Evolutionary conservation across 2,797 vertebrate species (phyloP), one percentile per base, ranked within the genome.

Genomic region (Aulostomus chinensis): DNA sequence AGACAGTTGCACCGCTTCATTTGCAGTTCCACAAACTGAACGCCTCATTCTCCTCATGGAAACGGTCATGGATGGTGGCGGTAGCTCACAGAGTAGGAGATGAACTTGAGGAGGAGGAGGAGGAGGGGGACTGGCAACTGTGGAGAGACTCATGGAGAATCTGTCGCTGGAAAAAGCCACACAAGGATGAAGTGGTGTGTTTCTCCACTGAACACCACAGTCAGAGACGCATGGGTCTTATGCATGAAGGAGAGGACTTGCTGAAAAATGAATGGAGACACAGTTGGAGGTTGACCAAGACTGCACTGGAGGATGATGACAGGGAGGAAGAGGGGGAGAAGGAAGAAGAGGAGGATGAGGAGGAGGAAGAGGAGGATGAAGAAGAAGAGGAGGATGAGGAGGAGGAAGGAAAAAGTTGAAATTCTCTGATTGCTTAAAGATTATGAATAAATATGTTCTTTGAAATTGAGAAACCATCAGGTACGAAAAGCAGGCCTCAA

Each of bases 131-230:
- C 21, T 69, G 32, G 57, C 7, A n/a, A 9, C 58, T 36, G 0
- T 89, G 88, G 88, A 77, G 7, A 10, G 54, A 86, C 17, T 85
- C 87, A 0, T 89, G 86, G 86, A 86, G 68, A 40, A 61, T 86
- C 14, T 81, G 73, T 16, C 50, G 30, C 10, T 35, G 42, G 46
- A 71, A 32, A 41, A 77, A 38, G 11, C 8, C 10, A 0, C 35
- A 61, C 0, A 42, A 76, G 13, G 70, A 84, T 0, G 54, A 72
- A 7, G 72, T 81, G 46, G 25, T 41, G 34, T 81, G 38, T 41
- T 86, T 86, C 68, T 81, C 80, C 30, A 50, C 17, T 0, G 13
- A 69, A 26, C 56, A 76, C 42, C 50, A 74, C 4, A 76, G 36
- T 14, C 63, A 13, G 11, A 72, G 45, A 18, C 15, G 13, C 28